phyloP scores from a whole-genome alignment of 2,888 invertebrate genomes.

The Crossocerus cetratus region DNA sequence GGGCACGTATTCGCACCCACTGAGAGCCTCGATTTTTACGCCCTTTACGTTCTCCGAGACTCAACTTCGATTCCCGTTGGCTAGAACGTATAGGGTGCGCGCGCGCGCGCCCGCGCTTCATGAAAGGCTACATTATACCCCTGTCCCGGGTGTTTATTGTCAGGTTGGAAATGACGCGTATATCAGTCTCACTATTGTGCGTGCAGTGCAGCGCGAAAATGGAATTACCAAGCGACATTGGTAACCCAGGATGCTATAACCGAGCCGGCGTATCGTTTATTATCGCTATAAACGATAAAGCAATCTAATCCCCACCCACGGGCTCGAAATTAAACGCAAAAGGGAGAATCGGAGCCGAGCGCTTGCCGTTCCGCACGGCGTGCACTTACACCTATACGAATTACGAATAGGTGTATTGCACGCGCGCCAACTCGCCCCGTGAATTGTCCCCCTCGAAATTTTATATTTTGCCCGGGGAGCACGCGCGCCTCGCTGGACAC shows the following conservation, averaged over 20 bases:
- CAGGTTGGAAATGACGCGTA: background rate
- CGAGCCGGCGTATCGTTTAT: conserved; percentile 51
- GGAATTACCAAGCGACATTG: conserved; percentile 41
- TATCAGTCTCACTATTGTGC: background rate
- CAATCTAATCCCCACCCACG: conserved; percentile 29
- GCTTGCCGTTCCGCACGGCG: conserved; percentile 1
- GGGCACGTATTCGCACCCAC: no score
- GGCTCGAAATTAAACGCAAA: conserved; percentile 12
- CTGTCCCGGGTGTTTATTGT: background rate
- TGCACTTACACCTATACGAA: background rate
- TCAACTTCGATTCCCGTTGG: no score
- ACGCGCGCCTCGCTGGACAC: conserved; percentile 7
- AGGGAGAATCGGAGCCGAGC: background rate
- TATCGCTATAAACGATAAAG: conserved; percentile 56
- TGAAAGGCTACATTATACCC: no score
- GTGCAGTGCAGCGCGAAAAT: background rate
- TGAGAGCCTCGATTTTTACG: no score
- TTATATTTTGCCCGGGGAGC: conserved; percentile 18
- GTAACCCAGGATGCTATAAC: conserved; percentile 34
- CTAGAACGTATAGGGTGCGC: no score
- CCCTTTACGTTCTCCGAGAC: no score
- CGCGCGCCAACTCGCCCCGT: conserved; percentile 6
- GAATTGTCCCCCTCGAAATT: conserved; percentile 20
- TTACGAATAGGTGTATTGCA: background rate
- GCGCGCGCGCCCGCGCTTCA: no score